Percentiles rank a stretch among this genome's conserved stretches.
Evolutionary conservation across 1,140 invertebrate species (phyloP).

Genomic region (Sminthurides bifidus): DNA sequence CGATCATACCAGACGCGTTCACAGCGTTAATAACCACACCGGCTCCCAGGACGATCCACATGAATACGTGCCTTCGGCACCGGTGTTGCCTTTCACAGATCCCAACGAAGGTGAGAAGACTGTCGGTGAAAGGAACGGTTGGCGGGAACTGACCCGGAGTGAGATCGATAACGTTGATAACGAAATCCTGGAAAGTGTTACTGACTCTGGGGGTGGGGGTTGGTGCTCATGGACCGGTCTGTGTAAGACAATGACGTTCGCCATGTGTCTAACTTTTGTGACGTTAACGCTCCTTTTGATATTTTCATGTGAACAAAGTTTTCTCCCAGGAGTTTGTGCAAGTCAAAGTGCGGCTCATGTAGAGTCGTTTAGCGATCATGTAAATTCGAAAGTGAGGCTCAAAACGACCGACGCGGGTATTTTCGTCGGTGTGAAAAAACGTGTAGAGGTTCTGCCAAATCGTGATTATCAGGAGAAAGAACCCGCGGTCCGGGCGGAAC

Average conservation of each 20-base stretch:
- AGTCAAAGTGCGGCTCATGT: no score
- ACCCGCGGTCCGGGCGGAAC: background rate
- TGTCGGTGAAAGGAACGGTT: no score
- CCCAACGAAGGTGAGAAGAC: no score
- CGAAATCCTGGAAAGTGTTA: no score
- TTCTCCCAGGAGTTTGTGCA: background rate
- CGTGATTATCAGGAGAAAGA: no score
- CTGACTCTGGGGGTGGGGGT: background rate
- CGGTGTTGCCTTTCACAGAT: no score
- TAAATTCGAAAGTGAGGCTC: background rate
- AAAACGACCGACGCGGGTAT: slow-evolving; percentile 2
- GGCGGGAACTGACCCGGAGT: no score
- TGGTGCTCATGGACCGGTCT: background rate
- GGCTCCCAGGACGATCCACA: no score
- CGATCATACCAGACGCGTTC: no score
- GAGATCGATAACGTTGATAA: background rate
- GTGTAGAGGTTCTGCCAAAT: background rate
- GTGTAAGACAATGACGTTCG: background rate
- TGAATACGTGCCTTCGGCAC: no score
- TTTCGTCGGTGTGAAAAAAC: background rate
- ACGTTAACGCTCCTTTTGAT: background rate
- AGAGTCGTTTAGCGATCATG: background rate
- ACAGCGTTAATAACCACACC: no score
- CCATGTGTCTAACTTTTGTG: background rate
- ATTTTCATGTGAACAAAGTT: slow-evolving; percentile 1